These are phyloP conservation scores for Sinocyclocheilus grahami DNA, from an alignment of 2,113 vertebrate genomes.

Conservation along the genomic window DNA sequence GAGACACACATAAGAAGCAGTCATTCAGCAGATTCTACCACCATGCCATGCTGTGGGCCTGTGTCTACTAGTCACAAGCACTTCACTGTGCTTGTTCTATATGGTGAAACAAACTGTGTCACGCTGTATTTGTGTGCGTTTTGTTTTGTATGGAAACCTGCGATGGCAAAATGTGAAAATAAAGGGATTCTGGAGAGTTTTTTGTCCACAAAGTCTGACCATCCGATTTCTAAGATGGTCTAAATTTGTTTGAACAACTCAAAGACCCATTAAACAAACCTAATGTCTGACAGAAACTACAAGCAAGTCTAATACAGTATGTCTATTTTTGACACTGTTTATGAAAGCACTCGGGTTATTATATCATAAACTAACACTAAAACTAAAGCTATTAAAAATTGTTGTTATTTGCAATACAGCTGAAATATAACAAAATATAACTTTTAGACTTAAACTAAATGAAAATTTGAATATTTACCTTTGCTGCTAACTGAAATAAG, in stretches of 20 bases:
- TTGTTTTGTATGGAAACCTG: neutral
- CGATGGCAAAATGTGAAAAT: neutral
- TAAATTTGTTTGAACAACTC: neutral
- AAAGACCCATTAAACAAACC: neutral
- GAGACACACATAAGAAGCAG: slow-evolving; percentile 62
- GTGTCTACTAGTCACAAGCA: neutral
- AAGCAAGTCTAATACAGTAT: too few species aligned
- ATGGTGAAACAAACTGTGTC: neutral
- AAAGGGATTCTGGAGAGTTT: neutral
- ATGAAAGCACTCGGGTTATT: neutral
- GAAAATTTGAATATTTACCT: too few species aligned
- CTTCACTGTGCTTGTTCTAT: neutral
- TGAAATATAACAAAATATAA: neutral
- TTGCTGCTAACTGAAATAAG: too few species aligned
- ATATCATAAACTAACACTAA: neutral
- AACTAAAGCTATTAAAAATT: neutral
- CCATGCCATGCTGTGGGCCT: neutral
- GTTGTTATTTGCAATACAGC: neutral
- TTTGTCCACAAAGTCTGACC: neutral
- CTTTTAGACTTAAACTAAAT: too few species aligned
- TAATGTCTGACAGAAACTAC: neutral
- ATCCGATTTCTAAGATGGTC: neutral
- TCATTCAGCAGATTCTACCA: slow-evolving; percentile 62
- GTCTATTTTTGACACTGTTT: neutral
- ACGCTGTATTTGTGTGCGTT: neutral